phyloP scores from a whole-genome alignment of 2,888 invertebrate genomes.

The Ochropleura plecta region DNA sequence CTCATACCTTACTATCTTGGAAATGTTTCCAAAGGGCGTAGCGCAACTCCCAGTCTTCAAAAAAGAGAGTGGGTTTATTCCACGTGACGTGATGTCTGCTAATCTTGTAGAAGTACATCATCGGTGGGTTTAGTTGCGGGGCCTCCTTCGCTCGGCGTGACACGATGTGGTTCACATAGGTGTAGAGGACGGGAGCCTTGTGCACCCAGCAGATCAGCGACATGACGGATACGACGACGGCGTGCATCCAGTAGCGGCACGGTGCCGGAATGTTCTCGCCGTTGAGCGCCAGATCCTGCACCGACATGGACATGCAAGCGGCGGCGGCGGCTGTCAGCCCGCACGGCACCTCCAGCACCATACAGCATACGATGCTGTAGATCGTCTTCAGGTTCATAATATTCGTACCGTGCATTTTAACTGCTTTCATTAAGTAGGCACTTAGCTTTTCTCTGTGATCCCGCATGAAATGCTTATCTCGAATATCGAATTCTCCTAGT shows the following conservation, averaged over 20 bases:
- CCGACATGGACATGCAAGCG: slow-evolving; percentile 90
- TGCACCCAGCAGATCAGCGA: slow-evolving; percentile 92
- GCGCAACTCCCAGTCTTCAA: slow-evolving; percentile 92
- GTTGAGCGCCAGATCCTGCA: slow-evolving; percentile 90
- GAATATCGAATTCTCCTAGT: slow-evolving; percentile 77
- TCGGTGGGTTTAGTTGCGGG: slow-evolving; percentile 92
- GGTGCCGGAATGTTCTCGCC: slow-evolving; percentile 76
- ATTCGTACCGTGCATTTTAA: slow-evolving; percentile 83
- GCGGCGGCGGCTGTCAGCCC: slow-evolving; percentile 91
- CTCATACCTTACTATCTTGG: slow-evolving; percentile 67
- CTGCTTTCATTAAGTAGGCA: slow-evolving; percentile 77
- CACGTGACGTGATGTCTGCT: slow-evolving; percentile 90
- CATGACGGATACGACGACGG: slow-evolving; percentile 90
- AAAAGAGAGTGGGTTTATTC: slow-evolving; percentile 91
- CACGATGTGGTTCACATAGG: slow-evolving; percentile 90
- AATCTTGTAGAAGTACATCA: slow-evolving; percentile 88
- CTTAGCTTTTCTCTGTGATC: slow-evolving; percentile 87
- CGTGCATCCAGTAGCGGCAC: slow-evolving; percentile 90
- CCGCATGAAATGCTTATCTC: slow-evolving; percentile 89
- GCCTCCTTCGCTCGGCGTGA: slow-evolving; percentile 90
- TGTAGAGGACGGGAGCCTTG: slow-evolving; percentile 89
- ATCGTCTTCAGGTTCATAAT: slow-evolving; percentile 89
- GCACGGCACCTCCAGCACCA: slow-evolving; percentile 91
- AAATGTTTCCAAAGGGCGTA: slow-evolving; percentile 92
- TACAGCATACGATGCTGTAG: slow-evolving; percentile 89